Evolutionary conservation across 53 echinoderm and acorn worm species (phyloP).

Genomic region (Glandiceps talaboti): DNA sequence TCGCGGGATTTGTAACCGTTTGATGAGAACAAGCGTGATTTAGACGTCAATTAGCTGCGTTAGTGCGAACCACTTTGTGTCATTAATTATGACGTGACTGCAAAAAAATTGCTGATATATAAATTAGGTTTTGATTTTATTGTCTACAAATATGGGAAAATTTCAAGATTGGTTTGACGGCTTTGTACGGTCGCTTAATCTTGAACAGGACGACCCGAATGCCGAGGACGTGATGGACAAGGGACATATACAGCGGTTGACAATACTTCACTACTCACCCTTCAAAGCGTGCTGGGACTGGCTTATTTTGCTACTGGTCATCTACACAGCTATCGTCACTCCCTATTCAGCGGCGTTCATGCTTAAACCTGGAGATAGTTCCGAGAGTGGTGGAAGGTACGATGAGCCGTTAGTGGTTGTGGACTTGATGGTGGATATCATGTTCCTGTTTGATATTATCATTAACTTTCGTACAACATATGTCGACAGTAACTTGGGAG

Average conservation of each 20-base stretch:
- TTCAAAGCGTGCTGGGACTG: slow-evolving; percentile 99
- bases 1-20: too few species aligned
- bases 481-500: slow-evolving; percentile 78
- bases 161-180: too few species aligned
- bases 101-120: too few species aligned
- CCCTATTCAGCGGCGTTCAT: slow-evolving; percentile 96
- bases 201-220: background rate
- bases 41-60: too few species aligned
- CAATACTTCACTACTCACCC: slow-evolving; percentile 96
- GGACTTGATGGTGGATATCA: slow-evolving; percentile 91
- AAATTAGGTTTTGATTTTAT: too few species aligned
- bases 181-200: too few species aligned
- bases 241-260: slow-evolving; percentile 77
- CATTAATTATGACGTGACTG: too few species aligned
- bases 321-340: slow-evolving; percentile 95
- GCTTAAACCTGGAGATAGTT: slow-evolving; percentile 53
- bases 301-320: slow-evolving; percentile 82
- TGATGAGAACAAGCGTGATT: too few species aligned
- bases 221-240: background rate
- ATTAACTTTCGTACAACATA: slow-evolving; percentile 95
- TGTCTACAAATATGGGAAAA: too few species aligned
- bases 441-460: slow-evolving; percentile 96
- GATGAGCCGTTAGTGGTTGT: slow-evolving; percentile 80
- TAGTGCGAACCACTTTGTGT: too few species aligned
- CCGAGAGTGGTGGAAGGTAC: slow-evolving; percentile 39